These are phyloP conservation scores for Campylorhamphus procurvoides DNA, from an alignment of 2,113 vertebrate genomes.

Conservation along the genomic window DNA sequence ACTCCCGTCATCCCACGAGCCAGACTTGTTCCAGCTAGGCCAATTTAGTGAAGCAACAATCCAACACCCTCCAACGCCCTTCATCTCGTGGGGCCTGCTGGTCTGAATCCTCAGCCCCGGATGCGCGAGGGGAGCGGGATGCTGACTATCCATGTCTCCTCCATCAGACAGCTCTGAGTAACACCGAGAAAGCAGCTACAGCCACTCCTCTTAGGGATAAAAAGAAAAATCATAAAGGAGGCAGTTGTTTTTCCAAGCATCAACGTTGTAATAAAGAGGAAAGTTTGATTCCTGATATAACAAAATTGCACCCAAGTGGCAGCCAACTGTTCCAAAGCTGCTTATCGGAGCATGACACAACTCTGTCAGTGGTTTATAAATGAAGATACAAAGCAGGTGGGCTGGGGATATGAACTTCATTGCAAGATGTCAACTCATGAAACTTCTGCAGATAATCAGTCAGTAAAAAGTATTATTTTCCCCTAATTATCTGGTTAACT, in stretches of 20 bases:
- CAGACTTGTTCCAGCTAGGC: neutral
- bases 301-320: neutral
- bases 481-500: neutral
- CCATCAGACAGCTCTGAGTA: neutral
- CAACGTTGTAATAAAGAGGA: neutral
- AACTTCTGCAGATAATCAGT: neutral
- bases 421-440: neutral
- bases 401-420: neutral
- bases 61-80: conserved; percentile 35
- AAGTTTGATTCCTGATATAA: neutral
- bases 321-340: neutral
- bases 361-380: neutral
- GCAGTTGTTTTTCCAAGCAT: neutral
- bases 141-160: neutral
- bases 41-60: conserved; percentile 39
- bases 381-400: neutral
- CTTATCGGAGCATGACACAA: fast-evolving
- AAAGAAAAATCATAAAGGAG: neutral
- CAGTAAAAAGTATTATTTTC: fast-evolving
- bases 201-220: fast-evolving
- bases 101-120: neutral
- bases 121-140: fast-evolving
- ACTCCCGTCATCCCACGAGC: fast-evolving
- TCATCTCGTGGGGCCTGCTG: neutral
- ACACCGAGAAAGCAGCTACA: fast-evolving